Conservation (phyloP, 2,888 invertebrate species). For the Tachystola acroxantha region DNA sequence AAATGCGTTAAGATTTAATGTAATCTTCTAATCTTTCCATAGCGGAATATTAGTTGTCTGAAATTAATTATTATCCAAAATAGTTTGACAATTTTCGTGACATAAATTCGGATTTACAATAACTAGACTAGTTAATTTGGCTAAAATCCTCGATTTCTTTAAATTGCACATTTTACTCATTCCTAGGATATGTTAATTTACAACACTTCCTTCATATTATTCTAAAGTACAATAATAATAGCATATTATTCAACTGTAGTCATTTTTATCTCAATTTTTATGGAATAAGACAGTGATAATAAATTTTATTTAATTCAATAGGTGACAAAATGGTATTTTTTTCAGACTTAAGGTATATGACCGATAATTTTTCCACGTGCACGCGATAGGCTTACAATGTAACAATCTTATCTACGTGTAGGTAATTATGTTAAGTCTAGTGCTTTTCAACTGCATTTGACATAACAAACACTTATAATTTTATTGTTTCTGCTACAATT, state of each 20-base stretch:
- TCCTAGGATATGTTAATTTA: too few relatives aligned
- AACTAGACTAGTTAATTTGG: not conserved
- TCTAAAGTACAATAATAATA: constrained; percentile 14
- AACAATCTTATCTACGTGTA: constrained; percentile 33
- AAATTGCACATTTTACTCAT: constrained; percentile 10
- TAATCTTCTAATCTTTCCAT: too few relatives aligned
- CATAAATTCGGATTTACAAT: not conserved
- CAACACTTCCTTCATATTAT: too few relatives aligned
- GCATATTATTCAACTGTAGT: constrained; percentile 12
- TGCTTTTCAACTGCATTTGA: constrained; percentile 2
- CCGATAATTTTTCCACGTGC: constrained; percentile 32
- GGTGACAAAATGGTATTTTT: not conserved
- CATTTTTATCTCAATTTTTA: constrained; percentile 10
- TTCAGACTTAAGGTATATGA: constrained; percentile 23
- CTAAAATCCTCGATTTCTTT: constrained; percentile 6
- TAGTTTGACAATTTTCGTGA: not conserved
- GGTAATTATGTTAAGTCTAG: constrained; percentile 28
- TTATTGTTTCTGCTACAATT: too few relatives aligned
- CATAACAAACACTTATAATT: not conserved
- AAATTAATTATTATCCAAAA: too few relatives aligned
- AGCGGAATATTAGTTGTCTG: too few relatives aligned
- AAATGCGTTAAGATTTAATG: too few relatives aligned
- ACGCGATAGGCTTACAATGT: constrained; percentile 20
- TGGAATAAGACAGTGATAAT: constrained; percentile 5
- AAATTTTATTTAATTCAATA: constrained; percentile 3